These are phyloP conservation scores for Eulemur rubriventer DNA, from an alignment of 2,797 vertebrate species.

Conservation along the genomic window DNA sequence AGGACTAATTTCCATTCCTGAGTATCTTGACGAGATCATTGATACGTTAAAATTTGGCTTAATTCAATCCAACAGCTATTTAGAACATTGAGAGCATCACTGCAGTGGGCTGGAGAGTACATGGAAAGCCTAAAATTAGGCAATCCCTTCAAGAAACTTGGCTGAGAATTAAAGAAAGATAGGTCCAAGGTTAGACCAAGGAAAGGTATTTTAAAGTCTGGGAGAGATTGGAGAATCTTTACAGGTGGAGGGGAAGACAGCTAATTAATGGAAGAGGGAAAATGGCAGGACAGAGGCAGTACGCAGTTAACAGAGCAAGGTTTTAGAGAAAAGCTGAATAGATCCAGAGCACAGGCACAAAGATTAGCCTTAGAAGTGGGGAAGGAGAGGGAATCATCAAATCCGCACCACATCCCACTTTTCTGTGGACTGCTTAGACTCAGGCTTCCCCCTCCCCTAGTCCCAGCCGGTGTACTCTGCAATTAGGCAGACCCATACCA, in stretches of 20 bases:
- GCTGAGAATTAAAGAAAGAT: not conserved
- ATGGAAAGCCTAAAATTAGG: not conserved
- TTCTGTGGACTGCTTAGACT: not conserved
- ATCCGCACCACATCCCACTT: not conserved
- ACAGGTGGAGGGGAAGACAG: not conserved
- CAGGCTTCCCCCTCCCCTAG: not conserved
- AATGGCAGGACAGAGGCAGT: not conserved
- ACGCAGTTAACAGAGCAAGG: not conserved
- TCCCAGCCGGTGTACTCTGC: not conserved
- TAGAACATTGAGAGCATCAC: not conserved
- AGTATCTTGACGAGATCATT: not conserved
- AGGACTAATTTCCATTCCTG: not conserved
- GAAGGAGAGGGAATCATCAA: not conserved
- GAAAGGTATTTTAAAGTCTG: constrained; percentile 21
- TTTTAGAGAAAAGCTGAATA: not conserved
- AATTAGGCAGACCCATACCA: not conserved
- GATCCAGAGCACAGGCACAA: not conserved
- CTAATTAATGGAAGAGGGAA: not conserved
- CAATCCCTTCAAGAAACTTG: not conserved
- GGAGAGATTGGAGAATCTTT: not conserved
- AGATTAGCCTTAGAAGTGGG: not conserved
- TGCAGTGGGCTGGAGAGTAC: not conserved
- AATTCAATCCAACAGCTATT: not conserved
- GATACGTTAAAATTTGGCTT: not conserved
- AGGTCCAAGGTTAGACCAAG: not conserved